These are phyloP conservation scores for Macquaria australasica DNA, from an alignment of 2,113 vertebrate genomes.

Conservation along the genomic window DNA sequence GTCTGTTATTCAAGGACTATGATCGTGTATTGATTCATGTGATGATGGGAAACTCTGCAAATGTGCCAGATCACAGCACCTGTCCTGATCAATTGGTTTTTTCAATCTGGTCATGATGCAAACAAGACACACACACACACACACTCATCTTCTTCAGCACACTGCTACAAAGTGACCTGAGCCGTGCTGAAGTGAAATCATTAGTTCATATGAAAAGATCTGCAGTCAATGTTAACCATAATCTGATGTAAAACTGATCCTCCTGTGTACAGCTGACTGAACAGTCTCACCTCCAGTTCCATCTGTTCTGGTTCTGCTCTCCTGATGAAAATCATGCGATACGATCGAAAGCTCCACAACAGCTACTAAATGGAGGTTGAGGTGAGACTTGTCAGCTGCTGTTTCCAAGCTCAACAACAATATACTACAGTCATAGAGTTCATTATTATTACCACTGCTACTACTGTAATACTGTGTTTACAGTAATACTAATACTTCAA, in stretches of 20 bases:
- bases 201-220: slow-evolving; percentile 2
- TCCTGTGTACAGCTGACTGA: background rate
- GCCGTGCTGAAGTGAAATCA: slow-evolving; percentile 9
- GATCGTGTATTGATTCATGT: slow-evolving; percentile 53
- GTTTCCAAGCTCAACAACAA: background rate
- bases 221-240: slow-evolving; percentile 3
- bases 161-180: slow-evolving; percentile 45
- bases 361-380: background rate
- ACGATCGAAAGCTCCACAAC: background rate
- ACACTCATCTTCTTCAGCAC: slow-evolving; percentile 22
- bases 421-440: background rate
- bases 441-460: background rate
- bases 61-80: slow-evolving; percentile 48
- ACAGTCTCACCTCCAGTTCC: no score
- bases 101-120: background rate
- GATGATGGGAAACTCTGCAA: slow-evolving; percentile 9
- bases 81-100: slow-evolving; percentile 44
- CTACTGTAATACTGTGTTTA: no score
- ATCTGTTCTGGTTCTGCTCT: background rate
- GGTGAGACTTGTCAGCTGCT: background rate
- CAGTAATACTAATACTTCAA: background rate
- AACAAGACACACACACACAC: slow-evolving; percentile 16
- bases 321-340: background rate
- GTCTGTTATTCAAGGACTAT: slow-evolving; percentile 50
- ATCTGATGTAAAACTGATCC: slow-evolving; percentile 8